Base-by-base conservation (phyloP, 2,113 vertebrate genomes). In the Psilopogon haemacephalus region DNA sequence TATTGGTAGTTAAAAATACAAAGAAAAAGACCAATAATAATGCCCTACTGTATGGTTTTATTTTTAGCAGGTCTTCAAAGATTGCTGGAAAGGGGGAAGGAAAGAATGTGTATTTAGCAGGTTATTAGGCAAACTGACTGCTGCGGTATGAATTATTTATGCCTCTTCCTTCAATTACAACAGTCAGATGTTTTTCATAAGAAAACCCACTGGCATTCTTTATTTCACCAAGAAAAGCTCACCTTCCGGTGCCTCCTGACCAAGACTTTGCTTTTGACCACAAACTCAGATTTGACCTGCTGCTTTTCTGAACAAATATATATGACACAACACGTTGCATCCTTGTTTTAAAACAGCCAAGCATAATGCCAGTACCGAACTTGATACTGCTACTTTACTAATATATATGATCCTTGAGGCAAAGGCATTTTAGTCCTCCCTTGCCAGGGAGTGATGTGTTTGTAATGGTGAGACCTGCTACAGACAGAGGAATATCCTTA, bases 21-120 rank as follows among this genome's bases (percentile, higher is more conserved):
- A 74, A 64, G 11, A 69, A 59, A 67, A 59, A 70, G 13, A 70
- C 9, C 50, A 86, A 12, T 38, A n/a, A 48, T 50, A 5, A 2
- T 68, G 11, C 14, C 19, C 42, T 60, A 18, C 15, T 30, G 12
- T 60, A 72, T 21, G 40, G 35, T 42, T 90, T 85, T 73, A 55
- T 89, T 89, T 94, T 87, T 75, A 79, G 59, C 46, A 77, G 59
- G 30, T 59, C 72, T 84, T 91, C 64, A 59, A 64, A 81, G 73
- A 56, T 28, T 91, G 24, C 58, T 81, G 42, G 35, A 37, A 9
- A 35, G n/a, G 17, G 21, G 5, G 13, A 8, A 74, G 38, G 6
- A 35, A 89, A 62, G 56, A 87, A 82, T 58, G 63, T 6, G 35
- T 80, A 56, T 50, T 87, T 75, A 88, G 75, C 38, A 73, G 28